Percentiles rank a stretch among this genome's conserved stretches.
Evolutionary conservation across 1,140 invertebrate genomes (phyloP).

Genomic region (Lasioglossum baleicum): DNA sequence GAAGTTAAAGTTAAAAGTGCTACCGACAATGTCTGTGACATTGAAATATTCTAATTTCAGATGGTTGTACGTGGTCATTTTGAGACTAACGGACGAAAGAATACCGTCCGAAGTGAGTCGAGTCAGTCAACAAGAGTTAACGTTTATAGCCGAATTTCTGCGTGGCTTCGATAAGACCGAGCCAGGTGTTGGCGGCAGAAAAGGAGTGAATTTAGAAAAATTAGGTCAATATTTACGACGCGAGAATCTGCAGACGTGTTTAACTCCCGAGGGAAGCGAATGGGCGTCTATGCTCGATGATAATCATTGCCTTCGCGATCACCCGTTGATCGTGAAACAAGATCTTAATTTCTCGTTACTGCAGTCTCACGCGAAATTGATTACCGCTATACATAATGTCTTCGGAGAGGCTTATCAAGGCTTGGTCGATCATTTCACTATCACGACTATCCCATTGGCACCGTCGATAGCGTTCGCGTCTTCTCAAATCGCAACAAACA

Average conservation of each 20-base stretch:
- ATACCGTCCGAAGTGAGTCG: slow-evolving; percentile 89
- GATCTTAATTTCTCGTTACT: slow-evolving; percentile 89
- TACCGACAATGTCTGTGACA: not conserved
- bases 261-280: slow-evolving; percentile 76
- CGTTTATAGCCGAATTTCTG: slow-evolving; percentile 94
- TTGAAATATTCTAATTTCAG: slow-evolving; percentile 67
- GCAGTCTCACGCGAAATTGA: slow-evolving; percentile 89
- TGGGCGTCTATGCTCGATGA: slow-evolving; percentile 90
- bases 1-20: not conserved
- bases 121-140: slow-evolving; percentile 93
- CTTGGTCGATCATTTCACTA: slow-evolving; percentile 83
- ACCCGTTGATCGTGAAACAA: slow-evolving; percentile 87
- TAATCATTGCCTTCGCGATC: slow-evolving; percentile 86
- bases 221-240: slow-evolving; percentile 93
- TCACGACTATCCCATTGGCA: slow-evolving; percentile 64
- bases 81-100: slow-evolving; percentile 90
- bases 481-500: slow-evolving; percentile 69
- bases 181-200: slow-evolving; percentile 79
- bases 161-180: slow-evolving; percentile 88
- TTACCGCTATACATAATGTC: slow-evolving; percentile 84
- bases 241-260: slow-evolving; percentile 76
- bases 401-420: slow-evolving; percentile 86
- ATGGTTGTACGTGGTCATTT: slow-evolving; percentile 92
- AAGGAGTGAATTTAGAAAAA: slow-evolving; percentile 90
- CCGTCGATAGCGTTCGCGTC: slow-evolving; percentile 48